Conservation (phyloP, 2,113 vertebrate species). For the Zootoca vivipara region DNA sequence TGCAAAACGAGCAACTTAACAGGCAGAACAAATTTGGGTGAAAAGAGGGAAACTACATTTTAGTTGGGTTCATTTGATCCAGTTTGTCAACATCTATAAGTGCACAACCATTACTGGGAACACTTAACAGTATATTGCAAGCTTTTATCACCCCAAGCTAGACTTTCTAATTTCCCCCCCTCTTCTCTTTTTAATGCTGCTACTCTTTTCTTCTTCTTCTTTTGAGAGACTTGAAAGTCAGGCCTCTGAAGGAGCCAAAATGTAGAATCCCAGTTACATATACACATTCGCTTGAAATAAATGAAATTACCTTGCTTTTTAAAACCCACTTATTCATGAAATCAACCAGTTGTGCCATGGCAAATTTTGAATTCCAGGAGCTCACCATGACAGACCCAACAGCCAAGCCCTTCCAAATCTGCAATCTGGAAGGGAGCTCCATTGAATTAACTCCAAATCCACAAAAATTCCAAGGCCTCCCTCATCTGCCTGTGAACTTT, state of each 20-base stretch:
- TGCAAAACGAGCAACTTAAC: constrained; percentile 26
- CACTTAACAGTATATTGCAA: constrained; percentile 29
- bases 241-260: constrained; percentile 37
- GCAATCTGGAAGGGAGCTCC: neutral
- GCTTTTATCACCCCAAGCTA: constrained; percentile 28
- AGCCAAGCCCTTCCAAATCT: too few relatives aligned
- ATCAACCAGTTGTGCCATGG: neutral
- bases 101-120: constrained; percentile 25
- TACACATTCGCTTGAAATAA: constrained; percentile 38
- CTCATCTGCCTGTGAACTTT: neutral
- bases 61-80: constrained; percentile 14
- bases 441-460: neutral
- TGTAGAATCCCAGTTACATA: constrained; percentile 12
- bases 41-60: constrained; percentile 1
- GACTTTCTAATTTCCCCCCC: neutral
- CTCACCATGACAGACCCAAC: too few relatives aligned
- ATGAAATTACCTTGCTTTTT: constrained; percentile 18
- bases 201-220: neutral
- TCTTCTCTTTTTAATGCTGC: constrained; percentile 38
- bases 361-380: too few relatives aligned
- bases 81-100: neutral
- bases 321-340: neutral
- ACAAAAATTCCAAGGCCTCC: neutral
- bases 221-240: neutral
- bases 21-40: neutral